Conservation (phyloP, 1,140 invertebrate genomes). For the Lasaia peninsularis region DNA sequence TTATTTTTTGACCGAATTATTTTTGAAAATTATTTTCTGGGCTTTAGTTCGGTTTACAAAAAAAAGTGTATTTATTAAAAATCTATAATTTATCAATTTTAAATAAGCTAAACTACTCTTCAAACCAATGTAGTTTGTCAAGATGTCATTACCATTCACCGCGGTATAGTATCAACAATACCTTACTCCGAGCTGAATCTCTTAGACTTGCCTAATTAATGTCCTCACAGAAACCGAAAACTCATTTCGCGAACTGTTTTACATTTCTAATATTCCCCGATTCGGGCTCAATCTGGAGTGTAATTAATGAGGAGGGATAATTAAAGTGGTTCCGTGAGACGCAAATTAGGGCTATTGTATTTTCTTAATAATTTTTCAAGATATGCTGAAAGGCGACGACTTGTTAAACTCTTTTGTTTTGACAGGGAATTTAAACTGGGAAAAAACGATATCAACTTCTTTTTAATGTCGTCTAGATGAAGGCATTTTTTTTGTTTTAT, state of each 20-base stretch:
- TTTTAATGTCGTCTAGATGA: too few species aligned
- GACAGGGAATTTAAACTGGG: too few species aligned
- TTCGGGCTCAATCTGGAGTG: constrained; percentile 24
- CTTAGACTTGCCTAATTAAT: constrained; percentile 19
- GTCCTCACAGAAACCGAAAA: constrained; percentile 23
- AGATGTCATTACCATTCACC: not conserved
- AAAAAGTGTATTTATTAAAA: too few species aligned
- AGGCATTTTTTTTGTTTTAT: too few species aligned
- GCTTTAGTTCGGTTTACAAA: too few species aligned
- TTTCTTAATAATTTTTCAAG: not conserved
- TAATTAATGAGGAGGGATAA: constrained; percentile 33
- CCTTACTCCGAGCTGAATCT: not conserved
- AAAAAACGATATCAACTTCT: too few species aligned
- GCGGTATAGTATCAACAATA: not conserved
- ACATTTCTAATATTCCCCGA: constrained; percentile 28
- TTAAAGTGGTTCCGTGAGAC: constrained; percentile 25
- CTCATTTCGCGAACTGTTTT: constrained; percentile 32
- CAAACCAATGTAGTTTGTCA: not conserved
- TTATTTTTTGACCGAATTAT: too few species aligned
- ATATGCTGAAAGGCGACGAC: not conserved
- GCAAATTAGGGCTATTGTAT: constrained; percentile 20
- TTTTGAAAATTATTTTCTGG: too few species aligned
- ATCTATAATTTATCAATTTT: too few species aligned
- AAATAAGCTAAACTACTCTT: too few species aligned
- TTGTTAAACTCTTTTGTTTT: not conserved